Percentiles rank a stretch among this genome's conserved stretches.
Conservation (phyloP, 2,888 invertebrate genomes). For the Gnatocerus cornutus region DNA sequence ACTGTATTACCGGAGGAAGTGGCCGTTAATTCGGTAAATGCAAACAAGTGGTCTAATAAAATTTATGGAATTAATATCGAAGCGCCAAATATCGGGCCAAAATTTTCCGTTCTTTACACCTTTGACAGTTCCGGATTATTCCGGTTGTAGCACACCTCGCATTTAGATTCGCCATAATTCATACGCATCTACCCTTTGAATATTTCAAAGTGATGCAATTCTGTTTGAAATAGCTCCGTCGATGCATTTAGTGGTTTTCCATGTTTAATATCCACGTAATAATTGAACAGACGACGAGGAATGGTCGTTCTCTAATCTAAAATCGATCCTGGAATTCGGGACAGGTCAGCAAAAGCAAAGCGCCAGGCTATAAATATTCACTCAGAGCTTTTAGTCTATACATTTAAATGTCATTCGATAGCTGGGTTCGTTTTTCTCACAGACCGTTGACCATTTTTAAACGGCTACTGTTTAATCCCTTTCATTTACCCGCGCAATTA, state of each 20-base stretch:
- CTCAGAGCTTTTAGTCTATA: constrained; percentile 44
- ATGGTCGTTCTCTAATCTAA: constrained; percentile 40
- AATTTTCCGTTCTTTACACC: constrained; percentile 25
- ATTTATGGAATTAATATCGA: constrained; percentile 28
- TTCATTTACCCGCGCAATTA: constrained; percentile 6
- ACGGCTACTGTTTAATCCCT: constrained; percentile 2
- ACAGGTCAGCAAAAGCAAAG: constrained; percentile 44
- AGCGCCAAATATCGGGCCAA: neutral
- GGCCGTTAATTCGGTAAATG: constrained; percentile 16
- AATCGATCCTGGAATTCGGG: constrained; percentile 44
- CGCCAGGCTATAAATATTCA: constrained; percentile 45
- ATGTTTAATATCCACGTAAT: constrained; percentile 45
- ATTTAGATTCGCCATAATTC: constrained; percentile 6
- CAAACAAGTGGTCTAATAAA: constrained; percentile 29
- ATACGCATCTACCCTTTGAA: constrained; percentile 22
- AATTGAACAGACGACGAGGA: constrained; percentile 44
- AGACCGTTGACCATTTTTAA: constrained; percentile 19
- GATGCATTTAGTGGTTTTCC: constrained; percentile 44
- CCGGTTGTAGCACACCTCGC: constrained; percentile 14
- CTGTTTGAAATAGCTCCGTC: constrained; percentile 27
- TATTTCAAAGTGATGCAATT: constrained; percentile 26
- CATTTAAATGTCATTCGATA: constrained; percentile 46
- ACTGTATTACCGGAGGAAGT: constrained; percentile 11
- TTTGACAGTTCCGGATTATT: constrained; percentile 26
- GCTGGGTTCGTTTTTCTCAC: constrained; percentile 18